Evolutionary conservation across 2,888 invertebrate species (phyloP).

Genomic region (Melanotus villosus): DNA sequence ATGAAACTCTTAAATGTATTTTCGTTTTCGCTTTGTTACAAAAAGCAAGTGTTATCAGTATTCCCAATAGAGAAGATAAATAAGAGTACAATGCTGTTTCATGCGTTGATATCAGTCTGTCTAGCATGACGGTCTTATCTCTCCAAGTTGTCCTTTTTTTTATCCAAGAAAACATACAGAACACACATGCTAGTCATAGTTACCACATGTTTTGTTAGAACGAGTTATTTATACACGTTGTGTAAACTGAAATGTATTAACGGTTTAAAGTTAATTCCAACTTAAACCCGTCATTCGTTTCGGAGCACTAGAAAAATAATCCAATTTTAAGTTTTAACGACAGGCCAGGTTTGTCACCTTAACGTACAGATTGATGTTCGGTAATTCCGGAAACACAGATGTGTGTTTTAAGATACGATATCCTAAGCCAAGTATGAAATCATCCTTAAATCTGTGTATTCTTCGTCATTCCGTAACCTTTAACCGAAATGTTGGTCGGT

Average conservation of each 20-base stretch:
- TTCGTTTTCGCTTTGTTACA: too few species aligned
- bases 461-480: neutral
- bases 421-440: neutral
- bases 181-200: conserved; percentile 31
- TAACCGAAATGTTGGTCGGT: neutral
- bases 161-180: conserved; percentile 30
- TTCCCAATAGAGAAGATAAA: too few species aligned
- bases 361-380: neutral
- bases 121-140: conserved; percentile 12
- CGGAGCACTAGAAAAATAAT: neutral
- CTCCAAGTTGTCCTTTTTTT: conserved; percentile 33
- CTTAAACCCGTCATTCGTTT: conserved; percentile 2
- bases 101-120: neutral
- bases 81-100: too few species aligned
- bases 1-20: too few species aligned
- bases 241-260: conserved; percentile 29
- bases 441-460: neutral
- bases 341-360: neutral
- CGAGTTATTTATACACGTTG: conserved; percentile 38
- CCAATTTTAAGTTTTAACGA: neutral
- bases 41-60: too few species aligned
- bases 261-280: conserved; percentile 9
- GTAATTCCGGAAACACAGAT: conserved; percentile 1
- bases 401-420: neutral
- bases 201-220: conserved; percentile 25